Base-by-base conservation (phyloP, 1,140 invertebrate genomes). In the Papilio xuthus region DNA sequence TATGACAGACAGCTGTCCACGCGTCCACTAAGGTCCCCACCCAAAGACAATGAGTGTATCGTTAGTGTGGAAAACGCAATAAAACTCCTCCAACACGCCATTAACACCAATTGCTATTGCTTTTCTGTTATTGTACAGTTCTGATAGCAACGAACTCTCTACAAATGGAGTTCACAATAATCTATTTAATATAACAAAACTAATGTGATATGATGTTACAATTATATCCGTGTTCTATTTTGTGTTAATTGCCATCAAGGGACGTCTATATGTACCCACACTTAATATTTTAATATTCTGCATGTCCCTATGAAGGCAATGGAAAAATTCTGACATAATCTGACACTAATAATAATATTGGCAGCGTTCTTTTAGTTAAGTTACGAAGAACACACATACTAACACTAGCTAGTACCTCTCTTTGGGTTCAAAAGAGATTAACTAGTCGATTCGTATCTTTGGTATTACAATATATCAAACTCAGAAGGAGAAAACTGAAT, bases 1-100 rank as follows among this genome's bases (percentile, higher is more conserved):
- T 23, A 63, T 76, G 74, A 76, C 72, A 76, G 23, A 77, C 50
- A 78, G 71, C 47, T 44, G 74, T 79, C 79, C 50, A 44, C 56
- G 53, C 42, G 32, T 53, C 50, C 50, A 53, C 50, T n/a, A 63
- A 10, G 28, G 72, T 50, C 53, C 53, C 77, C 71, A 78, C 77
- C 77, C 75, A 78, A 80, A 81, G 80, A 81, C 81, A 83, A 79
- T 71, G 80, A 81, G 80, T 79, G 76, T 79, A 74, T 84, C 81
- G 81, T 85, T 85, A 85, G 81, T 79, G 79, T 80, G 80, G 80
- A 82, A 82, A 83, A 84, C 81, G 80, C 75, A 84, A 84, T 86
- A 84, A 84, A 84, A 82, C 81, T 82, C 81, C 80, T 80, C 79
- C 84, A 82, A 86, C 81, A 81, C 75, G 77, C 80, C 80, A 80